Evolutionary conservation across 92 coral and sea anemone species (phyloP).

Genomic region (Bergia sp.): DNA sequence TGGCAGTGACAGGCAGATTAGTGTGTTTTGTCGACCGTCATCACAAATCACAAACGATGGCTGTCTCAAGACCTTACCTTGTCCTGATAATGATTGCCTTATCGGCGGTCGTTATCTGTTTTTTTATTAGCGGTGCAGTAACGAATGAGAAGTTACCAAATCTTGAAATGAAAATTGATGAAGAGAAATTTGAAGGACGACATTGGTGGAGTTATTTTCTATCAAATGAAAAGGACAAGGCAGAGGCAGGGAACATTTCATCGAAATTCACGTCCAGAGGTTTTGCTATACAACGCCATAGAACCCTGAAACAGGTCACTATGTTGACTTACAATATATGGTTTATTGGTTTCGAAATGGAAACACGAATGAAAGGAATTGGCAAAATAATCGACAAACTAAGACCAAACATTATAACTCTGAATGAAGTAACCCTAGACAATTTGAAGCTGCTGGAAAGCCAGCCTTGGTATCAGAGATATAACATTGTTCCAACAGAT

Average conservation of each 20-base stretch:
- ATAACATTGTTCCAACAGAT: constrained; percentile 22
- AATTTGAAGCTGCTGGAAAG: constrained; percentile 50
- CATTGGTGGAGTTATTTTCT: background rate
- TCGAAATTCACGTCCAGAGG: background rate
- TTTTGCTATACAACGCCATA: background rate
- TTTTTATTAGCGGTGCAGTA: background rate
- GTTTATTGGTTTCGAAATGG: constrained; percentile 55
- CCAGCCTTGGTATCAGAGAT: constrained; percentile 23
- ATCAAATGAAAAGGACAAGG: background rate
- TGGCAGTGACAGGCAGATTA: no score
- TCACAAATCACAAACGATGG: no score
- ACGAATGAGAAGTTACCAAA: background rate
- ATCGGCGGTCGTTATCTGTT: background rate
- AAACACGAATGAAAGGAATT: constrained; percentile 60
- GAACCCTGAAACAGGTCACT: constrained; percentile 9
- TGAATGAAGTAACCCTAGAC: constrained; percentile 71
- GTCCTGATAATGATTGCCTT: background rate
- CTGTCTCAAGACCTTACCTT: background rate
- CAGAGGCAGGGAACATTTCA: background rate
- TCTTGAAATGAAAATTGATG: background rate
- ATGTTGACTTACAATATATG: constrained; percentile 74
- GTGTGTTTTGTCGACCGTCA: no score
- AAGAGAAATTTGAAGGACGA: background rate
- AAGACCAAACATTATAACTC: constrained; percentile 63
- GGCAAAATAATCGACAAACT: constrained; percentile 54